A percentile compares a stretch with the other conserved stretches of the same genome.
Conservation (phyloP, 53 echinoderm and acorn worm species). For the Arbacia lixula region DNA sequence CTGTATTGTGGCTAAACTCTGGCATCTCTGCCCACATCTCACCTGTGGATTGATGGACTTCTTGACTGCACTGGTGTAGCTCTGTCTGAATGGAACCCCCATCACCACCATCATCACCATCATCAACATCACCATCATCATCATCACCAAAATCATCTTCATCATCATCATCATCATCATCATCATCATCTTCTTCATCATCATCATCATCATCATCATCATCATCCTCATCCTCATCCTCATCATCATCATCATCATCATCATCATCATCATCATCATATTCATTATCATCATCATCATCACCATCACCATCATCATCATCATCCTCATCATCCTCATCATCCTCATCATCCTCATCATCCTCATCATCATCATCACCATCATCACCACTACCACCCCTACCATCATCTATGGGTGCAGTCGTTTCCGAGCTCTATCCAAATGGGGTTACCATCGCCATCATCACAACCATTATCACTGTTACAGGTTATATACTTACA, state of each 20-base stretch:
- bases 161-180: neutral
- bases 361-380: neutral
- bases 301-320: neutral
- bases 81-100: slow-evolving; percentile 77
- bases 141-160: neutral
- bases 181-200: neutral
- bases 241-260: neutral
- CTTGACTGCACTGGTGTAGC: slow-evolving; percentile 82
- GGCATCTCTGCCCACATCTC: neutral
- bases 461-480: no score
- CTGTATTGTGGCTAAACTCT: no score
- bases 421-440: no score
- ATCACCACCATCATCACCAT: neutral
- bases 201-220: neutral
- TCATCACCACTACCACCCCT: slow-evolving; percentile 45
- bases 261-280: neutral
- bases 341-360: neutral
- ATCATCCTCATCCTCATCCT: neutral
- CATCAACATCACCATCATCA: neutral
- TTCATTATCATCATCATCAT: slow-evolving; percentile 5
- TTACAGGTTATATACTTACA: no score
- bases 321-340: neutral
- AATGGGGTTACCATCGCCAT: no score
- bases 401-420: no score
- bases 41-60: slow-evolving; percentile 87